These are phyloP conservation scores for Meteorus colon DNA, from an alignment of 2,888 invertebrate species.

Conservation along the genomic window DNA sequence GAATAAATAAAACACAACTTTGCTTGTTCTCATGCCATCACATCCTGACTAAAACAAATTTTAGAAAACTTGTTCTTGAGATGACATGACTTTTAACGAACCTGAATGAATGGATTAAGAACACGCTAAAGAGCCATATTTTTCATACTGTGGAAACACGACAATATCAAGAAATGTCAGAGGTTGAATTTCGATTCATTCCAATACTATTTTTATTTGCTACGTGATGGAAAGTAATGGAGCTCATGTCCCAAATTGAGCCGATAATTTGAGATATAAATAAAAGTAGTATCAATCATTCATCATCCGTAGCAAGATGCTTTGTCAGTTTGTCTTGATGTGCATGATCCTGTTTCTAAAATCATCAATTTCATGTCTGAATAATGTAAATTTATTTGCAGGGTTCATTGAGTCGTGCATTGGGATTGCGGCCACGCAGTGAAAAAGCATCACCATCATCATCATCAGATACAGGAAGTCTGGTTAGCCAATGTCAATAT, in stretches of 20 bases:
- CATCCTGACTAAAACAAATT: no score
- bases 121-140: no score
- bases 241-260: neutral
- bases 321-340: neutral
- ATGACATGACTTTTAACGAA: no score
- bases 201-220: neutral
- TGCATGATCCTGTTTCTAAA: slow-evolving; percentile 3
- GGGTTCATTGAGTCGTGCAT: slow-evolving; percentile 84
- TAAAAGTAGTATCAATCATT: neutral
- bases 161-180: no score
- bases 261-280: neutral
- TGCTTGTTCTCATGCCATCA: no score
- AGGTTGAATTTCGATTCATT: no score
- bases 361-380: neutral
- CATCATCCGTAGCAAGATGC: neutral
- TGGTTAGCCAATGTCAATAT: slow-evolving; percentile 77
- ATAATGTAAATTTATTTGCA: slow-evolving; percentile 67
- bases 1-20: no score
- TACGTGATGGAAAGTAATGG: slow-evolving; percentile 1
- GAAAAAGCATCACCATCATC: slow-evolving; percentile 82
- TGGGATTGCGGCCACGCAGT: slow-evolving; percentile 78
- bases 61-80: no score
- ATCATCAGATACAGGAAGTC: slow-evolving; percentile 77
- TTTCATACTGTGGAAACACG: no score
- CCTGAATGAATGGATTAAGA: no score